phyloP scores from a whole-genome alignment of 2,888 invertebrate genomes.

The Cheilosia impressa region DNA sequence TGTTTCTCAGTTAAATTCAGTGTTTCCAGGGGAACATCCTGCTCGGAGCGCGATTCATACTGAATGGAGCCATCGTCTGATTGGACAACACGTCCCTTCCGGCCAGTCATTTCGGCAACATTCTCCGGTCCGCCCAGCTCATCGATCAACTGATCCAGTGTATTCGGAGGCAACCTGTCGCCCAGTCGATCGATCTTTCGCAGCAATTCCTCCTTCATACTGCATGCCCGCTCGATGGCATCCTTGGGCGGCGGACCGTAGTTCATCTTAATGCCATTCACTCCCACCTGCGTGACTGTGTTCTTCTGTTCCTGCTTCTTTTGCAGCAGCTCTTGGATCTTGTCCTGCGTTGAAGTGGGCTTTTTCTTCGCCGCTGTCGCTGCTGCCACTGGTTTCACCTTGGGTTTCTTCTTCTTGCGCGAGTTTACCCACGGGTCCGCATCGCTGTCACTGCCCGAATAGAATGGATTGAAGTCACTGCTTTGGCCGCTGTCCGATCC shows the following conservation, averaged over 20 bases:
- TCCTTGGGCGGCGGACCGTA: constrained; percentile 89
- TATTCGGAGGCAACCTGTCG: constrained; percentile 96
- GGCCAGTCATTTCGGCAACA: constrained; percentile 99
- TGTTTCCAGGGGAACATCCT: constrained; percentile 97
- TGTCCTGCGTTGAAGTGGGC: constrained; percentile 89
- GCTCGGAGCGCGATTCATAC: constrained; percentile 97
- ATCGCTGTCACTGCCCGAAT: constrained; percentile 92
- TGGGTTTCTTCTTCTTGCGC: constrained; percentile 86
- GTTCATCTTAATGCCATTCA: constrained; percentile 82
- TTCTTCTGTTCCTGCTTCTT: constrained; percentile 83
- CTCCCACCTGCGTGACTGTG: constrained; percentile 81
- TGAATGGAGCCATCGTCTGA: constrained; percentile 96
- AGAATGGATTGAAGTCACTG: constrained; percentile 97
- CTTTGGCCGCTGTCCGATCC: constrained; percentile 86
- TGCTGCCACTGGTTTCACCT: constrained; percentile 78
- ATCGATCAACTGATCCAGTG: constrained; percentile 98
- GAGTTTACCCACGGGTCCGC: constrained; percentile 92
- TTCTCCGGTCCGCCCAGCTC: constrained; percentile 98
- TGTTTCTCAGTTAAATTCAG: constrained; percentile 96
- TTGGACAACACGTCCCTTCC: constrained; percentile 96
- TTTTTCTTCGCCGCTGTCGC: constrained; percentile 67
- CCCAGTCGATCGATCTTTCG: constrained; percentile 93
- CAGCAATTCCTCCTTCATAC: constrained; percentile 96
- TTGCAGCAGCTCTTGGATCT: constrained; percentile 89
- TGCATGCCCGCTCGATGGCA: constrained; percentile 94